Conservation (phyloP, 2,888 invertebrate species). For the Ophion costatus region DNA sequence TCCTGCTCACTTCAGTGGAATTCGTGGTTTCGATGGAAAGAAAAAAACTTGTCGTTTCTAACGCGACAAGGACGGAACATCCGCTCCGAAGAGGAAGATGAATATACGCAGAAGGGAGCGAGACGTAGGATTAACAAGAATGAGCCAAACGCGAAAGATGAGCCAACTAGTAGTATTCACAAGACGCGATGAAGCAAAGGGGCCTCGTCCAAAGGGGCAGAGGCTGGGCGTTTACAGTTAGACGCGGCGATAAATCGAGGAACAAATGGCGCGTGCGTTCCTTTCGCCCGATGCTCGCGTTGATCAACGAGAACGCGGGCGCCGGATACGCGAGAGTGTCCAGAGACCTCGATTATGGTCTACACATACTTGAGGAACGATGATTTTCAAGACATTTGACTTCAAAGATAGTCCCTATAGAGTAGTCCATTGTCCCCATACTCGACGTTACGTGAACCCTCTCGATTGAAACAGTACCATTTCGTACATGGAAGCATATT, state of each 20-base stretch:
- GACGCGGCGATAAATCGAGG: slow-evolving; percentile 67
- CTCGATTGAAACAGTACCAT: background rate
- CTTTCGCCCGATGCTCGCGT: slow-evolving; percentile 71
- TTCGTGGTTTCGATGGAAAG: slow-evolving; percentile 44
- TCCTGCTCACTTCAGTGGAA: slow-evolving; percentile 41
- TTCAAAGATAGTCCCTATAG: background rate
- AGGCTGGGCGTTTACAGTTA: slow-evolving; percentile 74
- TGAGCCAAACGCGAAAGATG: slow-evolving; percentile 19
- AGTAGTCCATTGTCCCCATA: background rate
- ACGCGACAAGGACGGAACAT: slow-evolving; percentile 7
- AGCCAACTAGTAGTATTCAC: slow-evolving; percentile 25
- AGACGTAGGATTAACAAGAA: slow-evolving; percentile 23
- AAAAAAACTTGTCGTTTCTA: slow-evolving; percentile 49
- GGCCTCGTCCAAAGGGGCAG: slow-evolving; percentile 24
- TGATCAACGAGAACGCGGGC: slow-evolving; percentile 68
- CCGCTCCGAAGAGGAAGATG: background rate
- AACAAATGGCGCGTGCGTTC: slow-evolving; percentile 67
- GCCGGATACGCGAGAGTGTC: slow-evolving; percentile 62
- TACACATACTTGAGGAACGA: slow-evolving; percentile 40
- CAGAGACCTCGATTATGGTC: slow-evolving; percentile 55
- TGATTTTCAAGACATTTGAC: background rate
- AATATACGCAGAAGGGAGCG: background rate
- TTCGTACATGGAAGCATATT: background rate
- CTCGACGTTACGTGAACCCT: background rate
- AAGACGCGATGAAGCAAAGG: slow-evolving; percentile 33